A percentile compares a stretch with the other conserved stretches of the same genome.
phyloP scores from a whole-genome alignment of 30 jellyfish, hydroid and myxozoan genomes.

The Nemopilema nomurai region DNA sequence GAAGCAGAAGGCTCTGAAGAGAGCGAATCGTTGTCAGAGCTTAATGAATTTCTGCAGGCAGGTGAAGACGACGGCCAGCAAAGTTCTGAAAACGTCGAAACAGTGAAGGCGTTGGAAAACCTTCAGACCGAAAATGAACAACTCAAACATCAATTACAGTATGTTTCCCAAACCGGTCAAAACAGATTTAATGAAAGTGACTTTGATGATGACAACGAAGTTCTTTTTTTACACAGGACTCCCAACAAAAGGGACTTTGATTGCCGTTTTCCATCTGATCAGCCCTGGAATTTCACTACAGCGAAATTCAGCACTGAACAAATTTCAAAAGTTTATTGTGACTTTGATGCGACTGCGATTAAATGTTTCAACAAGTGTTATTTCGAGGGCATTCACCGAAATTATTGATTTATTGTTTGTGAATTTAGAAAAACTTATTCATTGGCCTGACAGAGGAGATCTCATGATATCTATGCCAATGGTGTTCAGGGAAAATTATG shows the following conservation, averaged over 20 bases:
- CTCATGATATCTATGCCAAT: slow-evolving; percentile 32
- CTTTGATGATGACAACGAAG: slow-evolving; percentile 1
- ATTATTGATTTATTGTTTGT: slow-evolving; percentile 2
- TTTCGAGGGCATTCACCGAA: background rate
- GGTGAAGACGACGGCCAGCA: slow-evolving; percentile 28
- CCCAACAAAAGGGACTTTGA: background rate
- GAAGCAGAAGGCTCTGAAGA: slow-evolving; percentile 24
- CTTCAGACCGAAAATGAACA: slow-evolving; percentile 15
- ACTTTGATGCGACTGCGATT: slow-evolving; percentile 1
- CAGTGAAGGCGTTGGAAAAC: slow-evolving; percentile 6
- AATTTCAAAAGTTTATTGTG: slow-evolving; percentile 1
- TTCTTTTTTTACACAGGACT: slow-evolving; percentile 16
- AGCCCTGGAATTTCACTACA: slow-evolving; percentile 22
- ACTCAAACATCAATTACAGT: slow-evolving; percentile 8
- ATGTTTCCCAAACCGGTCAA: slow-evolving; percentile 2
- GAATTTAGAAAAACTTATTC: background rate
- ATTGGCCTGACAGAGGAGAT: slow-evolving; percentile 48
- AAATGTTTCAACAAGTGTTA: slow-evolving; percentile 23
- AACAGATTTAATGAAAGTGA: background rate
- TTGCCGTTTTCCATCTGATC: background rate
- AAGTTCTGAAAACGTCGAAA: slow-evolving; percentile 1
- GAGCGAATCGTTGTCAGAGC: slow-evolving; percentile 15
- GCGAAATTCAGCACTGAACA: slow-evolving; percentile 16
- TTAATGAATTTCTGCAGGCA: slow-evolving; percentile 16
- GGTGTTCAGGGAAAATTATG: slow-evolving; percentile 28